Evolutionary conservation across 2,888 invertebrate genomes (phyloP).

Genomic region (Lissocephala sabroskyi): DNA sequence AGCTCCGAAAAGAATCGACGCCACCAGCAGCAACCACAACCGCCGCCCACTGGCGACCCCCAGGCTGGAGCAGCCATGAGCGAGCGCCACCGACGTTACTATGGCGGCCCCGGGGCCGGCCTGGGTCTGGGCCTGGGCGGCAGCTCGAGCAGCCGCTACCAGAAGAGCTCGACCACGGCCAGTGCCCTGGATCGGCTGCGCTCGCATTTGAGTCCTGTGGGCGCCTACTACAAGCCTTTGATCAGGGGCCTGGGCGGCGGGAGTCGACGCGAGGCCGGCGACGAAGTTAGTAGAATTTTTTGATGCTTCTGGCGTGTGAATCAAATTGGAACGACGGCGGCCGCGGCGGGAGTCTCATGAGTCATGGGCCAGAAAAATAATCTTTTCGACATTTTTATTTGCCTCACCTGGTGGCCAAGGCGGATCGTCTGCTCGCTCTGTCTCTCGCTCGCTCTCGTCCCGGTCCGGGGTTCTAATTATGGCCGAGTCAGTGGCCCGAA

Average conservation of each 20-base stretch:
- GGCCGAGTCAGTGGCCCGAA: constrained; percentile 39
- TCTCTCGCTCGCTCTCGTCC: not conserved
- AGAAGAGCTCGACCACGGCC: constrained; percentile 65
- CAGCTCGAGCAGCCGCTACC: constrained; percentile 49
- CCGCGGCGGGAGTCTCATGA: constrained; percentile 6
- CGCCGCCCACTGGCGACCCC: constrained; percentile 25
- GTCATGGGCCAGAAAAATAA: constrained; percentile 22
- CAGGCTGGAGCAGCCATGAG: constrained; percentile 63
- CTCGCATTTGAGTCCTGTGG: constrained; percentile 70
- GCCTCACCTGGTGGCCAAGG: no score
- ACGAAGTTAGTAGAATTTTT: constrained; percentile 69
- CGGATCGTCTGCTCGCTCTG: not conserved
- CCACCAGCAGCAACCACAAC: constrained; percentile 16
- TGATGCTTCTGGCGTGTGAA: constrained; percentile 18
- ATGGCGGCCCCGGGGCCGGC: constrained; percentile 45
- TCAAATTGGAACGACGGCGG: constrained; percentile 36
- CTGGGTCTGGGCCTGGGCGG: constrained; percentile 19
- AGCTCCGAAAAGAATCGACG: constrained; percentile 44
- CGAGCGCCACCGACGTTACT: constrained; percentile 70
- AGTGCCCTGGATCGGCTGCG: constrained; percentile 71
- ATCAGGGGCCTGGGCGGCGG: constrained; percentile 69
- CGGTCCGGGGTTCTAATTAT: constrained; percentile 34
- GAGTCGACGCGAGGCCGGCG: constrained; percentile 53
- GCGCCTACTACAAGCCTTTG: constrained; percentile 71
- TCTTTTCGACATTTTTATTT: constrained; percentile 22